Base-by-base conservation (phyloP, 2,888 invertebrate genomes). In the Synanthedon vespiformis region DNA sequence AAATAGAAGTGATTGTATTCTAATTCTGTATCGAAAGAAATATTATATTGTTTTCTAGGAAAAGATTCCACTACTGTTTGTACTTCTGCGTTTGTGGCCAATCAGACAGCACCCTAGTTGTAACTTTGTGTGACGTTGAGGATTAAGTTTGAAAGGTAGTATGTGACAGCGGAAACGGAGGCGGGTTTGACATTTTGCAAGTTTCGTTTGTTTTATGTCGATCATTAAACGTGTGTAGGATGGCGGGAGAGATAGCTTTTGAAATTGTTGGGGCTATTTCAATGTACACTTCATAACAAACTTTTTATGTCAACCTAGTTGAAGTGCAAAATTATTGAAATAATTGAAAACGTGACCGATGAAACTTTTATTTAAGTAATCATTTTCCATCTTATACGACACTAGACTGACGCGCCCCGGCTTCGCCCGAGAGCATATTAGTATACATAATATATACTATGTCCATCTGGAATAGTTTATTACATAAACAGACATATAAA, bases 91-190 rank as follows among this genome's bases (percentile, higher is more conserved):
- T 44, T 40, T 51, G 13, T 27, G 14, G 41, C 51, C 51, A 51
- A 18, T 41, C 51, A 51, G 41, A 16, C 51, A 51, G 18, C 41
- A 14, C 41, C 34, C 51, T 41, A 5, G 51, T 41, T 22, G 44
- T 51, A 51, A 51, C 51, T 51, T 51, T 51, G 51, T 44, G 22
- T 41, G 44, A 40, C 44, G 44, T 44, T n/a, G 8, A 14, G 44
- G 44, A 44, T 44, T 44, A 44, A 13, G n/a, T 12, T 44, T n/a
- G 14, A 44, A 44, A 44, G n/a, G 12, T 44, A n/a, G 13, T 12
- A 44, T 11, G 44, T 44, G 44, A 44, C 44, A 44, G 44, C 44
- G n/a, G 44, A n/a, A 13, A 8, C 13, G 44, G 44, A 44, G 44
- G 44, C 44, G 44, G 44, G 44, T 14, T 44, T 44, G 44, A 44